These are phyloP conservation scores for Taenaris catops DNA, from an alignment of 2,888 invertebrate genomes.

Conservation along the genomic window DNA sequence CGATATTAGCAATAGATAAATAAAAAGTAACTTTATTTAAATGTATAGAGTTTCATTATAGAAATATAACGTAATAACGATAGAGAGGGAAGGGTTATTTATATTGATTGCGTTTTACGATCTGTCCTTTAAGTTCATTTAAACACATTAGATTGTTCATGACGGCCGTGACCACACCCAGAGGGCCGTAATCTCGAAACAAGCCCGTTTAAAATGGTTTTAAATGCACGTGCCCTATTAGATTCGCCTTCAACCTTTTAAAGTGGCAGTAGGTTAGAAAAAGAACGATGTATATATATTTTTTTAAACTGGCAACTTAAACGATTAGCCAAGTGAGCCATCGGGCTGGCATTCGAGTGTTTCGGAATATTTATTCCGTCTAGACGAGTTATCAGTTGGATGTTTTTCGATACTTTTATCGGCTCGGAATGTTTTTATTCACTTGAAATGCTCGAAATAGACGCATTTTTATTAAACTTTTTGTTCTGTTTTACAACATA, in stretches of 20 bases:
- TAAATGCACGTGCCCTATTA: conserved; percentile 49
- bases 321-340: conserved; percentile 78
- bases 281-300: conserved; percentile 47
- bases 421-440: conserved; percentile 66
- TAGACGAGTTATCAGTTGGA: conserved; percentile 67
- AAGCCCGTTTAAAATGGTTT: conserved; percentile 50
- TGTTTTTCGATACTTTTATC: conserved; percentile 63
- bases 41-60: no score
- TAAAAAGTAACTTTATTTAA: no score
- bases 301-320: conserved; percentile 48
- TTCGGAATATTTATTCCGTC: conserved; percentile 68
- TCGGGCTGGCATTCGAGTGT: conserved; percentile 71
- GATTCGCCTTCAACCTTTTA: conserved; percentile 67
- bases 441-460: conserved; percentile 30
- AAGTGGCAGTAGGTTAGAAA: conserved; percentile 59
- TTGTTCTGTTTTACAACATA: no score
- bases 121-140: conserved; percentile 8
- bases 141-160: conserved; percentile 6
- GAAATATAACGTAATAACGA: background rate
- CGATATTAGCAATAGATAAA: no score
- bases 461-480: conserved; percentile 1
- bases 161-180: conserved; percentile 35
- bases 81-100: background rate
- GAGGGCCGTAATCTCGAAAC: conserved; percentile 44
- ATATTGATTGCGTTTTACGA: conserved; percentile 12